Conservation (phyloP, 2,113 vertebrate species). For the Cromileptes altivelis region DNA sequence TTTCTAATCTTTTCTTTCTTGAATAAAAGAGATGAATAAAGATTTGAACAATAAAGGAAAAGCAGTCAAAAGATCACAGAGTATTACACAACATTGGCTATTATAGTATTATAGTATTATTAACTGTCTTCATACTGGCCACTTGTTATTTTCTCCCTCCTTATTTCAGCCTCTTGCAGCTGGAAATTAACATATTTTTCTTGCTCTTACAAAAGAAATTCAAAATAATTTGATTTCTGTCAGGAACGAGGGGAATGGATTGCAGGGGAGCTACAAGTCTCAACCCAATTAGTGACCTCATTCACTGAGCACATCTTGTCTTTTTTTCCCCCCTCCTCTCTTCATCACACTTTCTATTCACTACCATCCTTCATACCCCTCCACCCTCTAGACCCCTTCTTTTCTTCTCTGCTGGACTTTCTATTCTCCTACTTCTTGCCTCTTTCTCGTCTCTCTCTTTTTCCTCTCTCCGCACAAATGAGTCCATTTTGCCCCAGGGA, state of each 20-base stretch:
- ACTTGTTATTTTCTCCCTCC: slow-evolving; percentile 41
- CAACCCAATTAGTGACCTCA: slow-evolving; percentile 79
- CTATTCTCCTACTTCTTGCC: slow-evolving; percentile 43
- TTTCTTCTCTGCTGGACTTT: slow-evolving; percentile 45
- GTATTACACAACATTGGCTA: not conserved
- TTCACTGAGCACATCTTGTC: slow-evolving; percentile 59
- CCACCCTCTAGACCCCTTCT: slow-evolving; percentile 32
- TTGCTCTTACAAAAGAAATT: slow-evolving; percentile 63
- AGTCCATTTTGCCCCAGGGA: slow-evolving; percentile 69
- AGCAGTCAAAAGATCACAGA: not conserved
- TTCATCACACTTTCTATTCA: slow-evolving; percentile 58
- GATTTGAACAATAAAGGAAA: not conserved
- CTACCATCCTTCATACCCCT: slow-evolving; percentile 13
- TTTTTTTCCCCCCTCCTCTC: slow-evolving; percentile 19
- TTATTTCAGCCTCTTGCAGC: slow-evolving; percentile 11
- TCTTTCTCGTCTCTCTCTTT: slow-evolving; percentile 32
- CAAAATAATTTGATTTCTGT: slow-evolving; percentile 74
- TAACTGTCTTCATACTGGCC: not conserved
- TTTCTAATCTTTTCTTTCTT: not conserved
- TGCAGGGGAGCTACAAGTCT: slow-evolving; percentile 66
- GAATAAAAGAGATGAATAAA: not conserved
- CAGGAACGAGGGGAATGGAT: slow-evolving; percentile 52
- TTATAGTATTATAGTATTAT: too few species aligned
- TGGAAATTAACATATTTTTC: slow-evolving; percentile 68
- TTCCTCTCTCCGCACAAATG: slow-evolving; percentile 61